Evolutionary conservation across 2,797 vertebrate species (phyloP).

Genomic region (Picus viridis): DNA sequence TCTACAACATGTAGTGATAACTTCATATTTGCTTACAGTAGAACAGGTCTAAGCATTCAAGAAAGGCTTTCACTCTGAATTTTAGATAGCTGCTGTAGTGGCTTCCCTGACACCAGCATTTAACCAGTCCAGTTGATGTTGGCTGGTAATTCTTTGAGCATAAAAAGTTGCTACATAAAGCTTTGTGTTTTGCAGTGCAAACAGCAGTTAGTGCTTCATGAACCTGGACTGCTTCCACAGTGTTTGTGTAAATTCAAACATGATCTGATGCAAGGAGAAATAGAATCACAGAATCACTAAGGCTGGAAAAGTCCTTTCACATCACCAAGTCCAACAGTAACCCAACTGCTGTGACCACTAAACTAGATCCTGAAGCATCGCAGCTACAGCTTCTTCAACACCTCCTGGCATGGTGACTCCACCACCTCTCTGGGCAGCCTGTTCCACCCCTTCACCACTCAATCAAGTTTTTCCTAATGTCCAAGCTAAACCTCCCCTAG

Average conservation of each 20-base stretch:
- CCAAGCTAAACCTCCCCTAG: too few relatives aligned
- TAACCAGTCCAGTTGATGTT: background rate
- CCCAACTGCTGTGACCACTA: too few relatives aligned
- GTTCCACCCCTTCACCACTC: too few relatives aligned
- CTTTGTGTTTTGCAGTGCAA: background rate
- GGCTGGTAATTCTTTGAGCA: background rate
- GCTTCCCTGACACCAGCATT: background rate
- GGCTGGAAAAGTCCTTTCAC: too few relatives aligned
- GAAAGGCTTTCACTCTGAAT: background rate
- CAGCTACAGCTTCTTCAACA: too few relatives aligned
- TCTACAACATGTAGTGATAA: background rate
- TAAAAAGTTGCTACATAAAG: background rate
- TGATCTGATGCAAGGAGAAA: background rate
- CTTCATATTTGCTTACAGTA: background rate
- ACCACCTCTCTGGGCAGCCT: too few relatives aligned
- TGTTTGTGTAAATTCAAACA: conserved; percentile 24
- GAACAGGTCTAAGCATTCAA: background rate
- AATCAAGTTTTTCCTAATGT: too few relatives aligned
- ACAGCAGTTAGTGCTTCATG: conserved; percentile 22
- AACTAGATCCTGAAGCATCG: too few relatives aligned
- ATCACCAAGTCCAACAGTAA: too few relatives aligned
- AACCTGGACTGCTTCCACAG: background rate
- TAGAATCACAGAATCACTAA: too few relatives aligned
- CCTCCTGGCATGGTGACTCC: too few relatives aligned
- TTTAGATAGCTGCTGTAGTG: background rate